Evolutionary conservation across 2,888 invertebrate species (phyloP), one percentile per base, ranked within the genome.

Genomic region (Agrochola macilenta): DNA sequence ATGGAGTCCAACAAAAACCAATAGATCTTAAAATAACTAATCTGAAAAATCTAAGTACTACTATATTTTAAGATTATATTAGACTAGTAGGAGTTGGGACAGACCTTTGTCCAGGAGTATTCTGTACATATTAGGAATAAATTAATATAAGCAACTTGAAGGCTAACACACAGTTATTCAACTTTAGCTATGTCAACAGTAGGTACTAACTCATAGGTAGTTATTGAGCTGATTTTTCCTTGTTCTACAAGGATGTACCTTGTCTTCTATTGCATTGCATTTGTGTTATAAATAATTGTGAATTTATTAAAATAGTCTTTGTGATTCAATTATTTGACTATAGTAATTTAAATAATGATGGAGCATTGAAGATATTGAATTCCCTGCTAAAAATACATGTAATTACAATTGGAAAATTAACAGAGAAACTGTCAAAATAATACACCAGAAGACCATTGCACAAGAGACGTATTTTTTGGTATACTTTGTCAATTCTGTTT

Each of bases 211-310:
- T 39, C 9, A n/a, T 63, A 35, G 63, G 14, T 65, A 72, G 12
- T 65, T 72, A 65, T 54, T 79, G 64, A 57, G 52, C 57, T 5
- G 46, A 72, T 60, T 76, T 82, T 84, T 80, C 84, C 83, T 84
- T 64, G 9, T 80, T 39, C 8, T 30, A 64, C 63, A 76, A 84
- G 63, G 43, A 63, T 70, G 14, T 63, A 35, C 1, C 26, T 63
- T n/a, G n/a, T 23, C 71, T 69, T 52, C 4, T n/a, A 46, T 52
- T 43, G 26, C 17, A 71, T 46, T 71, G 35, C 43, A 58, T 46
- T 65, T 58, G 23, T 58, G n/a, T 52, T 12, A 58, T 11, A 26
- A 39, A 26, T 43, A 64, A 23, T 26, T 64, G 26, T 35, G 11
- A 54, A 46, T 73, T 65, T 26, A 46, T 58, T 58, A 2, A 5